phyloP scores from a whole-genome alignment of 2,888 invertebrate genomes.

The Ariolimax columbianus region DNA sequence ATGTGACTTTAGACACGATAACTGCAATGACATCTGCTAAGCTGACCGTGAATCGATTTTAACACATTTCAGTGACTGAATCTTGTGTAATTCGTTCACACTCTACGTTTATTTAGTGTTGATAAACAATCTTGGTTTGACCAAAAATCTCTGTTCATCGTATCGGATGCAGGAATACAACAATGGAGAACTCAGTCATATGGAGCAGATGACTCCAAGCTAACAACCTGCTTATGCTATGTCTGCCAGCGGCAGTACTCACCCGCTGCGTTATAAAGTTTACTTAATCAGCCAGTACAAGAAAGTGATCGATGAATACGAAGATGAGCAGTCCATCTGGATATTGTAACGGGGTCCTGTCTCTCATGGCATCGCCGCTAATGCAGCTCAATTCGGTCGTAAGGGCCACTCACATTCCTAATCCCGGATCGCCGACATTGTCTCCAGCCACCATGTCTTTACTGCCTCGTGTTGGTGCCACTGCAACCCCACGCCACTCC shows the following conservation, averaged over 20 bases:
- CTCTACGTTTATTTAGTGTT: too few relatives aligned
- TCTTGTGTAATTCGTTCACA: too few relatives aligned
- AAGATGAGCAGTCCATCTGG: constrained; percentile 7
- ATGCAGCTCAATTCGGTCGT: constrained; percentile 6
- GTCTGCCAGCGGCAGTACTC: neutral
- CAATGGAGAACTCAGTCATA: too few relatives aligned
- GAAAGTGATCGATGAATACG: neutral
- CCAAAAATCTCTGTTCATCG: too few relatives aligned
- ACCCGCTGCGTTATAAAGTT: neutral
- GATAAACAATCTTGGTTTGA: too few relatives aligned
- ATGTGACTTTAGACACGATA: too few relatives aligned
- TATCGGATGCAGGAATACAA: too few relatives aligned
- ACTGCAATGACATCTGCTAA: too few relatives aligned
- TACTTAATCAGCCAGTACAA: neutral
- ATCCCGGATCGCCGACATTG: neutral
- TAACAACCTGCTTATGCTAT: neutral
- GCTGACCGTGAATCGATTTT: too few relatives aligned
- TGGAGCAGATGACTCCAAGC: too few relatives aligned
- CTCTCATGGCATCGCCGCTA: neutral
- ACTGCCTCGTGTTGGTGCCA: neutral
- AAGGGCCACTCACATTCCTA: neutral
- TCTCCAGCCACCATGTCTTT: neutral
- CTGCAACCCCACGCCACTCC: neutral
- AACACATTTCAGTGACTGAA: too few relatives aligned
- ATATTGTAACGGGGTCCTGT: neutral